Percentiles rank a stretch among this genome's conserved stretches.
These are phyloP conservation scores for Geococcyx californianus DNA, from an alignment of 2,113 vertebrate genomes.

Conservation along the genomic window DNA sequence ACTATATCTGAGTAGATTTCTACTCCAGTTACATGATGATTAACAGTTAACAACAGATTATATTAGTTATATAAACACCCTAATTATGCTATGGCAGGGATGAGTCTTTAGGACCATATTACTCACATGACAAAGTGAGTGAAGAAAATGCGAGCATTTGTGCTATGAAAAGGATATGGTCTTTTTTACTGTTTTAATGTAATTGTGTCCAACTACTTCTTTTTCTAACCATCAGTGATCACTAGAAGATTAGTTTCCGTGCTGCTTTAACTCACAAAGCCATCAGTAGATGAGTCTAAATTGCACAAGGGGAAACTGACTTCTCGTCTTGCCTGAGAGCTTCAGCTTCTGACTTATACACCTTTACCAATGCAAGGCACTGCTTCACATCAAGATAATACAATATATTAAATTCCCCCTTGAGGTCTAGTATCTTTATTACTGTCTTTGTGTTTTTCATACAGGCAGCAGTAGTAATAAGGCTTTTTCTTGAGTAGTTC, in stretches of 20 bases:
- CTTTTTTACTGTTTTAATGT: background rate
- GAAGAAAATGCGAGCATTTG: background rate
- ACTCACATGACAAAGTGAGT: background rate
- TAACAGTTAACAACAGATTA: background rate
- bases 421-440: background rate
- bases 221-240: background rate
- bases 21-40: background rate
- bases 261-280: background rate
- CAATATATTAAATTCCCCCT: background rate
- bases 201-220: background rate
- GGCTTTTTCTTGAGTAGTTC: too few relatives aligned
- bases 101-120: background rate
- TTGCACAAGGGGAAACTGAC: background rate
- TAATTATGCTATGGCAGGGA: background rate
- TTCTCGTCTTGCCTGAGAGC: background rate
- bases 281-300: background rate
- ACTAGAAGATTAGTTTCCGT: background rate
- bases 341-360: accelerated
- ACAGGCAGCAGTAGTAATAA: too few relatives aligned
- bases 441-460: too few relatives aligned
- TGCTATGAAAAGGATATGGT: background rate
- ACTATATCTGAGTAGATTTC: background rate
- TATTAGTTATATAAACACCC: background rate
- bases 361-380: background rate
- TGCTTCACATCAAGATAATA: background rate